Conservation (phyloP, 2,113 vertebrate species). For the Bagarius yarrelli region DNA sequence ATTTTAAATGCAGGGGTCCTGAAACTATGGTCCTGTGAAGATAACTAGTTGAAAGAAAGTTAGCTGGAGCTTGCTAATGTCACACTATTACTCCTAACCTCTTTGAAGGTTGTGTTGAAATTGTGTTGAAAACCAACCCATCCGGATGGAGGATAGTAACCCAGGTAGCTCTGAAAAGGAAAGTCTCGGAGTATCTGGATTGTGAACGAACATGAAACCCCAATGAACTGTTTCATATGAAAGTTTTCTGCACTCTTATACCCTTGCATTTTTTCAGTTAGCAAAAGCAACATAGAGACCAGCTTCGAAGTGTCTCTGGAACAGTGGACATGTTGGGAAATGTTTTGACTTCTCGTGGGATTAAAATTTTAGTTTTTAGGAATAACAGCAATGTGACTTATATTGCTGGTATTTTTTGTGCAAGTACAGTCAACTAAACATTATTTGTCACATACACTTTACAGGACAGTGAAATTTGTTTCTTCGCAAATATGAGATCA, state of each 20-base stretch:
- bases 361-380: neutral
- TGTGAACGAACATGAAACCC: neutral
- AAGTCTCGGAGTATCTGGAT: neutral
- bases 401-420: neutral
- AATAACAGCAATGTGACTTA: neutral
- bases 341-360: neutral
- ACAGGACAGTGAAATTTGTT: no score
- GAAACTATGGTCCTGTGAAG: neutral
- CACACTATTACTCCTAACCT: no score
- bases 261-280: neutral
- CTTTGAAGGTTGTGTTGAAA: no score
- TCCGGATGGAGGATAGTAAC: neutral
- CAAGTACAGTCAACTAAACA: neutral
- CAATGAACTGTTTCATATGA: no score
- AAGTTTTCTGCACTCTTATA: neutral
- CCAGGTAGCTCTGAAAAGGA: neutral
- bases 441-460: no score
- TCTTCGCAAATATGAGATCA: no score
- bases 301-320: neutral
- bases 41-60: no score
- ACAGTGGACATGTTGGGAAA: neutral
- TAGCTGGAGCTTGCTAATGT: no score
- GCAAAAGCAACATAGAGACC: neutral
- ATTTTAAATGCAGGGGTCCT: neutral
- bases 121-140: no score